Evolutionary conservation across 2,888 invertebrate genomes (phyloP), one percentile per base, ranked within the genome.

Genomic region (Cactoblastis cactorum): DNA sequence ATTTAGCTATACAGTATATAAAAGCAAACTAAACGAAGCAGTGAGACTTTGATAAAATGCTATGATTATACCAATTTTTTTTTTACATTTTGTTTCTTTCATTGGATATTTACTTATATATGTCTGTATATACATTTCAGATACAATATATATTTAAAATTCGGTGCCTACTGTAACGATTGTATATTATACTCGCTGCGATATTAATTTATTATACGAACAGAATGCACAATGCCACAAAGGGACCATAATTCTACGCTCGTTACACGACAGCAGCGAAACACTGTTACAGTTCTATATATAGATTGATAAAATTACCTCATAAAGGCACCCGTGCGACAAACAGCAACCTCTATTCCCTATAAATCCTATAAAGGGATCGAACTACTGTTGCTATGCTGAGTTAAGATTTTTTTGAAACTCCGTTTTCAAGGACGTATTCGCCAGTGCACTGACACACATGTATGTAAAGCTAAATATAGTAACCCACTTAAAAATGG

Each of bases 311-410:
- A 57, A 43, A 76, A 83, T 80, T 59, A 87, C 87, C 78, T 74
- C 79, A 75, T 68, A 73, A 76, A 79, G 72, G 76, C 76, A 82
- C 78, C 72, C 62, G 69, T 65, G 58, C 64, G 65, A 59, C 61
- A 58, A 65, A 69, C 55, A 69, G 59, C 54, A 63, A 64, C 56
- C 56, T 64, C 69, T 72, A 71, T 72, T 67, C 71, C 66, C 67
- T 65, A 65, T 71, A 80, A 74, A 77, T 63, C 71, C 74, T 71
- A 69, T 75, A 64, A 70, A 76, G 56, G 65, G 69, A 72, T 74
- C 69, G 67, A 76, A 81, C 70, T 71, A 73, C 80, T 88, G 88
- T 88, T 88, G 86, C 88, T 87, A 88, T 83, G 88, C 88, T 82
- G 83, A 83, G 80, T 81, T 77, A 70, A 78, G 77, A 79, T 73